Percentiles rank a stretch among this genome's conserved stretches.
These are phyloP conservation scores for Latrodectus elegans DNA, from an alignment of 2,888 invertebrate species.

Conservation along the genomic window DNA sequence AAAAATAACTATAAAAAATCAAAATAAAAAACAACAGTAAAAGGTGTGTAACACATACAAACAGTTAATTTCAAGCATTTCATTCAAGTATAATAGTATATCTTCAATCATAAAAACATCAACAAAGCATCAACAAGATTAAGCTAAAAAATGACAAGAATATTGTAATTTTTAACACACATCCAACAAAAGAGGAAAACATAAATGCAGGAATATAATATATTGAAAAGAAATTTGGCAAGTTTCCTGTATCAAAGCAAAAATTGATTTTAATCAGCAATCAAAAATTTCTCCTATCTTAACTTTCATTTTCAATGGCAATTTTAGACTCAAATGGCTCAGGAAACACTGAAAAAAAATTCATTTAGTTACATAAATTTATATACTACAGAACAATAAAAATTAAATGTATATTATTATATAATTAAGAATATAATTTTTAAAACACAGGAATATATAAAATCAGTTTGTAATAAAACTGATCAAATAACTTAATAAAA, in stretches of 20 bases:
- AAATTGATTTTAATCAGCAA: neutral
- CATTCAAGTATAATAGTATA: constrained; percentile 18
- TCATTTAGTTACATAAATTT: neutral
- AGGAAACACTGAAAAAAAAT: constrained; percentile 45
- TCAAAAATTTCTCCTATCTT: neutral
- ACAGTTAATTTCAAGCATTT: constrained; percentile 1
- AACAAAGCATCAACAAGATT: constrained; percentile 22
- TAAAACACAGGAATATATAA: too few relatives aligned
- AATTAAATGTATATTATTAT: too few relatives aligned
- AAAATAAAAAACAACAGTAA: neutral
- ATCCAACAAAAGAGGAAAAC: constrained; percentile 14
- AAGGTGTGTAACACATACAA: constrained; percentile 1
- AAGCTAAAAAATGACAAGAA: constrained; percentile 21
- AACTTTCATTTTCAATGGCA: constrained; percentile 11
- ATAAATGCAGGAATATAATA: constrained; percentile 38
- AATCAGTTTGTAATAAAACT: too few relatives aligned
- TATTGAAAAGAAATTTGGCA: constrained; percentile 37
- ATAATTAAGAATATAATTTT: too few relatives aligned
- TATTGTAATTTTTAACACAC: neutral
- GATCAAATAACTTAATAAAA: too few relatives aligned
- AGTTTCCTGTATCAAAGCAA: constrained; percentile 4
- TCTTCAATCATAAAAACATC: constrained; percentile 1
- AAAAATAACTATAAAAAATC: constrained; percentile 17
- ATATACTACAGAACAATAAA: too few relatives aligned
- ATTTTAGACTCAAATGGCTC: constrained; percentile 47